A percentile compares a stretch with the other conserved stretches of the same genome.
Evolutionary conservation across 2,797 vertebrate species (phyloP).

Genomic region (Morus bassanus): DNA sequence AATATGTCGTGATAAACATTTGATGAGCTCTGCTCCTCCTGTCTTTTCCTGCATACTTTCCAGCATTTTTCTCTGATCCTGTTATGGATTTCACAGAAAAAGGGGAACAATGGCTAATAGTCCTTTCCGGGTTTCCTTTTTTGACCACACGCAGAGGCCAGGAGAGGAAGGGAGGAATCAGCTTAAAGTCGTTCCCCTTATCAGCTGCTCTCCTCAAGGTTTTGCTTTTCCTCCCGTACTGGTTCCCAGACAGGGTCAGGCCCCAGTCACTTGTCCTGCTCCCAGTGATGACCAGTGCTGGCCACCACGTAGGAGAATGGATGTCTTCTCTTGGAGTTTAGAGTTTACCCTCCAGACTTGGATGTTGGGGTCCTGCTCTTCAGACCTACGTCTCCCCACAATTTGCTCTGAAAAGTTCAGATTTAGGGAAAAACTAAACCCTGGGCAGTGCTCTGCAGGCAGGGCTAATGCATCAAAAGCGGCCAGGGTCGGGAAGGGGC

Average conservation of each 20-base stretch:
- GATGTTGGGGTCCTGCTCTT: background rate
- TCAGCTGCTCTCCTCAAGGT: background rate
- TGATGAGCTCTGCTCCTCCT: background rate
- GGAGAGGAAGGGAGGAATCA: background rate
- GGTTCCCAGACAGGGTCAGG: background rate
- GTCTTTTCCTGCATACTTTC: background rate
- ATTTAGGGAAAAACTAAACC: background rate
- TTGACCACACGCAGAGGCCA: background rate
- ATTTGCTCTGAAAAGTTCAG: background rate
- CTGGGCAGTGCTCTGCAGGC: background rate
- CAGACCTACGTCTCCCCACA: accelerated
- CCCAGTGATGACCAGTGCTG: background rate
- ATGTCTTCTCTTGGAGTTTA: background rate
- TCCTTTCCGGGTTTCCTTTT: background rate
- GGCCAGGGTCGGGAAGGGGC: background rate
- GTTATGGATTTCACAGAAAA: background rate
- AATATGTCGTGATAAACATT: background rate
- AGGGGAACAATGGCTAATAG: background rate
- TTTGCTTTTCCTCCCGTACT: background rate
- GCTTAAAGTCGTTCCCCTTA: background rate
- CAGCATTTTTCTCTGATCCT: background rate
- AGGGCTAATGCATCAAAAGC: background rate
- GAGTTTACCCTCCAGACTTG: background rate
- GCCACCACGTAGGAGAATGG: background rate
- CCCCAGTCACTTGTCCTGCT: background rate